Percentiles rank a stretch among this genome's conserved stretches.
phyloP scores from a whole-genome alignment of 2,888 invertebrate species.

The Pycnomerus fuliginosus region DNA sequence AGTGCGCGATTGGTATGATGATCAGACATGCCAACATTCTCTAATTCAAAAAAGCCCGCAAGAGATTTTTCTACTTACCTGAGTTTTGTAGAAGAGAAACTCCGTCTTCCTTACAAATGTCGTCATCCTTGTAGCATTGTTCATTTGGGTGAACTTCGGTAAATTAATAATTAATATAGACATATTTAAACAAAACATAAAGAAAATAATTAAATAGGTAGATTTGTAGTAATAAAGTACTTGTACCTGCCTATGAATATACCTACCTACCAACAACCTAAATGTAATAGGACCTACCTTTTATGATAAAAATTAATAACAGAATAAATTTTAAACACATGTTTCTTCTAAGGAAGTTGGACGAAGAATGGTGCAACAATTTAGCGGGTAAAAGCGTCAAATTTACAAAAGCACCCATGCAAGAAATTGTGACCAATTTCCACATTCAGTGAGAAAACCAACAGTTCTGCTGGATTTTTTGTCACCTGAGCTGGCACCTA shows the following conservation, averaged over 20 bases:
- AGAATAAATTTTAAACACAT: neutral
- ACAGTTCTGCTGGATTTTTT: slow-evolving; percentile 13
- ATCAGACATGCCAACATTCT: slow-evolving; percentile 1
- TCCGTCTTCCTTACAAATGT: slow-evolving; percentile 1
- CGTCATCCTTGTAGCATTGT: slow-evolving; percentile 5
- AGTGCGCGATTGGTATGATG: neutral
- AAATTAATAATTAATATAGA: no score
- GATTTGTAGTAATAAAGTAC: no score
- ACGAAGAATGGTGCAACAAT: slow-evolving; percentile 10
- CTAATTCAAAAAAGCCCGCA: no score
- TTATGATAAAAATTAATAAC: no score
- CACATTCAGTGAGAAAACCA: slow-evolving; percentile 17
- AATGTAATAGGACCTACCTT: neutral
- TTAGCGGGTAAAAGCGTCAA: slow-evolving; percentile 27
- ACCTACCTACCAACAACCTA: no score
- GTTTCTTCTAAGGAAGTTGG: neutral
- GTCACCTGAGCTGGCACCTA: neutral
- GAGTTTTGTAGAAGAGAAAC: no score
- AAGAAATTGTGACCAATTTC: slow-evolving; percentile 24
- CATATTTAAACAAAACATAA: slow-evolving; percentile 3
- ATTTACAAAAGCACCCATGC: slow-evolving; percentile 26
- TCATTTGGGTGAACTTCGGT: neutral
- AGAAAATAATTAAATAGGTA: slow-evolving; percentile 1
- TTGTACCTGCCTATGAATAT: no score
- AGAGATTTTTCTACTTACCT: no score